phyloP scores from a whole-genome alignment of 2,113 vertebrate species.

The Numenius arquata region DNA sequence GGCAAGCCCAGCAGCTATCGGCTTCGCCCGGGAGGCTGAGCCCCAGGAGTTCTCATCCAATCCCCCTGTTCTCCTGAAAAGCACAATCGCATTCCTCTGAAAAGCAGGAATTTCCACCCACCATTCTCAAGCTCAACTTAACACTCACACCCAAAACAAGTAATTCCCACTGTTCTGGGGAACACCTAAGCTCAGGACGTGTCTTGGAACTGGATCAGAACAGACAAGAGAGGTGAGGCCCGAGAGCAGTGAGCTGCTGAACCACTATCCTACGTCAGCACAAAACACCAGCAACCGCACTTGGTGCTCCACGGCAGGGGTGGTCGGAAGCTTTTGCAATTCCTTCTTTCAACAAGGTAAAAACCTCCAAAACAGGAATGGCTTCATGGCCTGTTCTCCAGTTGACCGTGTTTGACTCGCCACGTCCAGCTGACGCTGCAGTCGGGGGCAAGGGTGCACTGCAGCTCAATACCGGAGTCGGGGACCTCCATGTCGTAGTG shows the following conservation, averaged over 20 bases:
- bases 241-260: not conserved
- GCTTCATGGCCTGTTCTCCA: slow-evolving; percentile 78
- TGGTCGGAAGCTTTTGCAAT: slow-evolving; percentile 26
- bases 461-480: slow-evolving; percentile 84
- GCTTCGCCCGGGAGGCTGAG: not conserved
- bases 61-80: not conserved
- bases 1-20: not conserved
- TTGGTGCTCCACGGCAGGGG: not conserved
- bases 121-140: slow-evolving; percentile 9
- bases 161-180: not conserved
- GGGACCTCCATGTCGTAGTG: slow-evolving; percentile 85
- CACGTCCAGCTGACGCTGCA: slow-evolving; percentile 84
- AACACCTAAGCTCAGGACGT: not conserved
- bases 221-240: not conserved
- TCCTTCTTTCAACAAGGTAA: slow-evolving; percentile 2
- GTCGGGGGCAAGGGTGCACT: slow-evolving; percentile 87
- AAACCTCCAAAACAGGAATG: not conserved
- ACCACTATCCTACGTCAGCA: not conserved
- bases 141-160: slow-evolving; percentile 18
- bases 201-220: not conserved
- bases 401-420: slow-evolving; percentile 85
- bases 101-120: slow-evolving; percentile 4
- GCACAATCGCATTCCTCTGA: slow-evolving; percentile 10
- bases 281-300: not conserved
- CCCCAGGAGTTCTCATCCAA: not conserved